phyloP scores from a whole-genome alignment of 2,113 vertebrate genomes.

The Centropus unirufus region DNA sequence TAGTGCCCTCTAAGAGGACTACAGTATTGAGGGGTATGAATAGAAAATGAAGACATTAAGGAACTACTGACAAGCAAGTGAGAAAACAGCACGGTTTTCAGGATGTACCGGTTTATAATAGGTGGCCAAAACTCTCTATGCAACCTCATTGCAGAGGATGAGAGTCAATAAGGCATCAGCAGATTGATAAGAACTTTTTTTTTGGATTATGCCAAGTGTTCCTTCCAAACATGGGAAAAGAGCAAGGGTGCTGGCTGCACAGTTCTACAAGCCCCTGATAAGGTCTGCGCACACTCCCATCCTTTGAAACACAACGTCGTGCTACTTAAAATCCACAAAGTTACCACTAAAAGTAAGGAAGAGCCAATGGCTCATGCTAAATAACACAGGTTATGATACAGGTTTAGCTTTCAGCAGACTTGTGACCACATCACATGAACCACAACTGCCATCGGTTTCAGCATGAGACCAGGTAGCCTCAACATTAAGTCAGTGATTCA shows the following conservation, averaged over 20 bases:
- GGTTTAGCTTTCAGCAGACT: neutral
- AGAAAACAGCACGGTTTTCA: neutral
- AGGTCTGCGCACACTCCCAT: neutral
- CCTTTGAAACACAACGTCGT: neutral
- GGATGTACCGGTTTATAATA: accelerated
- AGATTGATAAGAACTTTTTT: constrained; percentile 3
- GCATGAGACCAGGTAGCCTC: neutral
- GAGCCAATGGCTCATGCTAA: neutral
- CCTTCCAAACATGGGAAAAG: constrained; percentile 34
- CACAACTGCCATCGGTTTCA: neutral
- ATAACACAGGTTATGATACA: neutral
- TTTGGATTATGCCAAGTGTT: neutral
- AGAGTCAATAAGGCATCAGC: neutral
- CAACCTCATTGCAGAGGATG: neutral
- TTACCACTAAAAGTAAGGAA: neutral
- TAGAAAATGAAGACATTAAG: neutral
- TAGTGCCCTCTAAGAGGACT: neutral
- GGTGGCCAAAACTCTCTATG: neutral
- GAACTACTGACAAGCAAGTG: neutral
- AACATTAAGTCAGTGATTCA: neutral
- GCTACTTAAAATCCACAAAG: neutral
- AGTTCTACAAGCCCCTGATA: neutral
- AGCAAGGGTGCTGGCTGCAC: neutral
- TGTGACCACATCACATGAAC: constrained; percentile 58
- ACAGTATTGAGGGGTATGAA: neutral